These are phyloP conservation scores for Ferdinandea cuprea DNA, from an alignment of 2,888 invertebrate species.

Conservation along the genomic window DNA sequence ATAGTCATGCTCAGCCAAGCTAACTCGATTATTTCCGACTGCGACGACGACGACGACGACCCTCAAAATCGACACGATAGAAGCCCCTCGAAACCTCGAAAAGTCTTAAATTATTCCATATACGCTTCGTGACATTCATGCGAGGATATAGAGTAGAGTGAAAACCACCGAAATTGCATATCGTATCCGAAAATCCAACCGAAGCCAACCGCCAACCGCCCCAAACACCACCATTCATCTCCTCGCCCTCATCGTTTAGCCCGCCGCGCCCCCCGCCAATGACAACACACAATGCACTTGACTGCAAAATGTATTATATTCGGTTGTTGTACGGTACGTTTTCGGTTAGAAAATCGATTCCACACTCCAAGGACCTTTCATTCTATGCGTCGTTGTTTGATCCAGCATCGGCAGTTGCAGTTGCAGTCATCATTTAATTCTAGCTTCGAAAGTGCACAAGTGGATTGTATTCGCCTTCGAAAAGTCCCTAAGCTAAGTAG, in stretches of 20 bases:
- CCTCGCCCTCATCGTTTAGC: background rate
- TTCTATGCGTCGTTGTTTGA: conserved; percentile 23
- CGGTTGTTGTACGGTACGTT: conserved; percentile 28
- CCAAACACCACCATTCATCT: too few species aligned
- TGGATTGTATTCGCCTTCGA: background rate
- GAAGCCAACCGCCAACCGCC: conserved; percentile 24
- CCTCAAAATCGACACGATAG: conserved; percentile 44
- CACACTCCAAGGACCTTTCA: conserved; percentile 64
- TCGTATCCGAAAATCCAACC: conserved; percentile 54
- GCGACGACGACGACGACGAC: conserved; percentile 24
- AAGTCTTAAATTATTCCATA: conserved; percentile 62
- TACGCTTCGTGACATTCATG: conserved; percentile 53
- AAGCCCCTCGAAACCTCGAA: conserved; percentile 29
- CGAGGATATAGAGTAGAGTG: conserved; percentile 19
- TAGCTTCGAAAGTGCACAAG: background rate
- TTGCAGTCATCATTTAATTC: conserved; percentile 34
- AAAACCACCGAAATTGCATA: conserved; percentile 54
- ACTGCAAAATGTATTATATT: conserved; percentile 49
- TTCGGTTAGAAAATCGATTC: conserved; percentile 67
- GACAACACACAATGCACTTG: conserved; percentile 48
- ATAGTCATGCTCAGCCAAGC: conserved; percentile 29
- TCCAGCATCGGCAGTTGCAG: conserved; percentile 8
- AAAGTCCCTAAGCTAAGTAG: conserved; percentile 45
- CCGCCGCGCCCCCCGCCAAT: background rate
- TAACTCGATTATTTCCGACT: conserved; percentile 60